phyloP scores from a whole-genome alignment of 2,888 invertebrate genomes.

The Trachelus tabidus region DNA sequence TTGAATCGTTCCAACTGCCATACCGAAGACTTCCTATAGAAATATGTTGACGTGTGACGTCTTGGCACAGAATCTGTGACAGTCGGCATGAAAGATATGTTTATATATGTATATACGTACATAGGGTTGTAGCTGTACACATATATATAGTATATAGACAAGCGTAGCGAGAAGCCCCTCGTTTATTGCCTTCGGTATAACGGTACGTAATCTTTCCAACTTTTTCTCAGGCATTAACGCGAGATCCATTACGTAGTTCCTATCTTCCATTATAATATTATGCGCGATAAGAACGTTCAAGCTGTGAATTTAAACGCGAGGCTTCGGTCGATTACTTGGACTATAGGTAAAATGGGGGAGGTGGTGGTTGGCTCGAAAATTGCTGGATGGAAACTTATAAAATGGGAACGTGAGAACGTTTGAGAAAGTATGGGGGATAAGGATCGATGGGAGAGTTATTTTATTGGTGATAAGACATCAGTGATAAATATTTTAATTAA shows the following conservation, averaged over 20 bases:
- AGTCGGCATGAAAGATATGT: background rate
- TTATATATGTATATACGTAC: background rate
- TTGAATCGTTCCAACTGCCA: background rate
- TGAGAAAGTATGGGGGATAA: background rate
- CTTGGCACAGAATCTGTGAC: background rate
- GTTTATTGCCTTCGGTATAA: background rate
- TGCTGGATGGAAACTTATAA: background rate
- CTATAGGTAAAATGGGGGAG: conserved; percentile 1
- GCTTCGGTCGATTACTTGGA: background rate
- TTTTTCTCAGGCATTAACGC: conserved; percentile 1
- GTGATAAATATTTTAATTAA: background rate
- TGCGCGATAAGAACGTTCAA: background rate
- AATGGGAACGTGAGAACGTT: conserved; percentile 2
- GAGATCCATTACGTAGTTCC: conserved; percentile 8
- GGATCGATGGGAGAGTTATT: background rate
- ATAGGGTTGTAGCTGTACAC: background rate
- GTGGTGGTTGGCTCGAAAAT: background rate
- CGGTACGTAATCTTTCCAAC: background rate
- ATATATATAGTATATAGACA: background rate
- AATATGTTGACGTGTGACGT: background rate
- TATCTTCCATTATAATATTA: conserved; percentile 11
- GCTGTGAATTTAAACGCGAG: conserved; percentile 5
- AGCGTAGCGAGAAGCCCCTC: conserved; percentile 3
- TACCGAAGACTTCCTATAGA: conserved; percentile 3
- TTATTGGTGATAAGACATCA: background rate